Base-by-base conservation (phyloP, 2,888 invertebrate genomes). In the Polymixis lichenea region DNA sequence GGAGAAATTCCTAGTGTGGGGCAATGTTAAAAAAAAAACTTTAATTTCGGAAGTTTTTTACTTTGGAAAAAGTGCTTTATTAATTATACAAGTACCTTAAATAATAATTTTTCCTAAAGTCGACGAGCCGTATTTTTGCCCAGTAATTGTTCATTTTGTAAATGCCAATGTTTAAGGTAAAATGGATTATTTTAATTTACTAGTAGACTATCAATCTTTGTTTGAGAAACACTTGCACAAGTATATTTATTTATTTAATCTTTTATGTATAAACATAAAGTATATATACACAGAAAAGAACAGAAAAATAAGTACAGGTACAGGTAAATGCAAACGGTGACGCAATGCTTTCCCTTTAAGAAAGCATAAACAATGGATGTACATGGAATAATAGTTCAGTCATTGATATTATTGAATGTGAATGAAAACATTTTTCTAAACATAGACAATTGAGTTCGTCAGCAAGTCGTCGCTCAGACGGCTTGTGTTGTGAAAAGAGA, bases 351-450 rank as follows among this genome's bases (percentile, higher is more conserved):
- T 86, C 77, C 78, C 80, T 86, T 74, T 80, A 78, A 73, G 73
- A 77, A 77, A 77, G 13, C 25, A 53, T 73, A 89, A 86, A 92
- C 92, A 92, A 92, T 92, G 78, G 89, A 51, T 73, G 60, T 56
- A 72, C 73, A 83, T 84, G 75, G 84, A 87, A 89, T 88, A 88
- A 89, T 88, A 86, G 85, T 84, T 83, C 77, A 79, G 79, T 66
- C 78, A 82, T 86, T 91, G 90, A 91, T 89, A 88, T 92, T 88
- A 91, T 89, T 82, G 75, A 70, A 64, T 69, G 72, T 53, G 80
- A 89, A 88, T 89, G 82, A 84, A 86, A 86, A 86, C 85, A 89
- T 85, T 61, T 38, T 38, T 74, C 79, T 81, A 70, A 75, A 81
- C 65, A 82, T 46, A 72, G 56, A 75, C 67, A 72, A 61, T 71